phyloP scores from a whole-genome alignment of 2,113 vertebrate genomes.

The Nannobrachium achirus region DNA sequence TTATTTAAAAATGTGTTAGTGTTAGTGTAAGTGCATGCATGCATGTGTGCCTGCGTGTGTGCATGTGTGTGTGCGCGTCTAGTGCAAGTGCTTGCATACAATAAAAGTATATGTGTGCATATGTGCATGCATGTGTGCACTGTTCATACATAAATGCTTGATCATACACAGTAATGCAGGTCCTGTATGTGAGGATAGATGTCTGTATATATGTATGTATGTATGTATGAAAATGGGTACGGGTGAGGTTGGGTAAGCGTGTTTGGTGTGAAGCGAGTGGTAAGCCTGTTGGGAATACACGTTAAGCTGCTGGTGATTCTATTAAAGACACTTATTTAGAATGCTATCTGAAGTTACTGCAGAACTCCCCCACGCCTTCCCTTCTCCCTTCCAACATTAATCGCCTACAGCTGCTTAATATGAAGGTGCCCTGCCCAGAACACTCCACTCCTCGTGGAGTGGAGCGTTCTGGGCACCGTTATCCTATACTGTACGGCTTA shows the following conservation, averaged over 20 bases:
- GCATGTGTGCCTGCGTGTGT: conserved; percentile 8
- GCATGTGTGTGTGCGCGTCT: conserved; percentile 12
- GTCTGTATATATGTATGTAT: not conserved
- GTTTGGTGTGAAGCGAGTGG: conserved; percentile 1
- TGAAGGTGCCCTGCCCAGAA: not conserved
- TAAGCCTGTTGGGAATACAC: conserved; percentile 9
- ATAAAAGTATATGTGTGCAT: not conserved
- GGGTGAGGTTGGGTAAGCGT: too few relatives aligned
- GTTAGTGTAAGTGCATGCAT: not conserved
- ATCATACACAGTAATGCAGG: too few relatives aligned
- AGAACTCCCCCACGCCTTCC: conserved; percentile 7
- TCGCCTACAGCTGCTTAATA: not conserved
- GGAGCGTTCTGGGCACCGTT: too few relatives aligned
- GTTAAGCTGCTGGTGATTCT: conserved; percentile 17
- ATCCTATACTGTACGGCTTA: not conserved
- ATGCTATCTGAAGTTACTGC: conserved; percentile 28
- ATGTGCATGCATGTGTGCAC: too few relatives aligned
- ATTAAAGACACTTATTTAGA: conserved; percentile 35
- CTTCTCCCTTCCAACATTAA: not conserved
- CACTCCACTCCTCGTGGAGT: not conserved
- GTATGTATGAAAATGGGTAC: not conserved
- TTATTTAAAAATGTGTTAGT: conserved; percentile 56
- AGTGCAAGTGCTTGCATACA: too few relatives aligned
- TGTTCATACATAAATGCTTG: too few relatives aligned
- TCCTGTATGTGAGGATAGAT: not conserved